A percentile compares a stretch with the other conserved stretches of the same genome.
These are phyloP conservation scores for Muscicapa striata DNA, from an alignment of 2,797 vertebrate species.

Conservation along the genomic window DNA sequence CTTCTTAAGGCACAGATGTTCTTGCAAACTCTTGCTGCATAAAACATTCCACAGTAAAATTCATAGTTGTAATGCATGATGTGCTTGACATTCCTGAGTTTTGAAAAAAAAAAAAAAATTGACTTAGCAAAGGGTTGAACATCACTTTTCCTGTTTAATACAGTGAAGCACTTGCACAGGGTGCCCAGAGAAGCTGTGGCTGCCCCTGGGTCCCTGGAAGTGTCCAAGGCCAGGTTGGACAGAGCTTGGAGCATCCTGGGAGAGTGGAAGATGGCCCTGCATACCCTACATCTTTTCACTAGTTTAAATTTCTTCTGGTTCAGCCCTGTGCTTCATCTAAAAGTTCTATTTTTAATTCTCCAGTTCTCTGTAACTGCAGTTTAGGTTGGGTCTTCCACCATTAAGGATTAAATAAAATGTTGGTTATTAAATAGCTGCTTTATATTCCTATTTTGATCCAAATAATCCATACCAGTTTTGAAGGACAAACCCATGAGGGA, in stretches of 20 bases:
- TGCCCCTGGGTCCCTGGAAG: neutral
- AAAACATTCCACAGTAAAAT: neutral
- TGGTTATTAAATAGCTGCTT: neutral
- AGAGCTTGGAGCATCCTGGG: neutral
- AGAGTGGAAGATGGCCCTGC: rapidly evolving
- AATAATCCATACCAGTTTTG: neutral
- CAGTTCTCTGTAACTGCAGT: neutral
- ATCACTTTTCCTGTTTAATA: neutral
- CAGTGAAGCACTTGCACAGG: rapidly evolving
- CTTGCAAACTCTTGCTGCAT: neutral
- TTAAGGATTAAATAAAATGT: neutral
- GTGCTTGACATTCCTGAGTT: neutral
- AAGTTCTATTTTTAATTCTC: neutral
- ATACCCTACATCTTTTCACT: neutral
- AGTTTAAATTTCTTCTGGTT: neutral
- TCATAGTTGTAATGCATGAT: neutral
- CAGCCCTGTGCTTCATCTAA: neutral
- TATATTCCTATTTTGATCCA: neutral
- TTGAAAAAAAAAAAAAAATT: neutral
- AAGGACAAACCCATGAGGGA: neutral
- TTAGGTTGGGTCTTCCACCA: neutral
- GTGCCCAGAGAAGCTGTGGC: neutral
- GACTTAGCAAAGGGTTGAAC: neutral
- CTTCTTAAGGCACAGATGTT: neutral
- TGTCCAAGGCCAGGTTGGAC: rapidly evolving